Evolutionary conservation across 2,113 vertebrate genomes (phyloP).

Genomic region (Xyliphius kryptos): DNA sequence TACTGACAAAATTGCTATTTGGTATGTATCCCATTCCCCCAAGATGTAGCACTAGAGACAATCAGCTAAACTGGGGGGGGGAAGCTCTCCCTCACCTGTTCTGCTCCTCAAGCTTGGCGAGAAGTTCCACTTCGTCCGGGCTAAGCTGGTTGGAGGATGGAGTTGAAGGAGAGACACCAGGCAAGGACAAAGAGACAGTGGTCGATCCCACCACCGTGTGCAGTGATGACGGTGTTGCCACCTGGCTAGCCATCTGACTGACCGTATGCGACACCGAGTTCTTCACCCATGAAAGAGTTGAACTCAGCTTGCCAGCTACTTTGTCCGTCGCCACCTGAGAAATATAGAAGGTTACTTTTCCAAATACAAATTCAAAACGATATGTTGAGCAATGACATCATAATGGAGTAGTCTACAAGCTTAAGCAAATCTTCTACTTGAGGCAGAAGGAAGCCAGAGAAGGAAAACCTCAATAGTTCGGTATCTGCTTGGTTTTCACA

Average conservation of each 20-base stretch:
- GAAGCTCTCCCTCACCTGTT: slow-evolving; percentile 84
- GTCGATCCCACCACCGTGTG: slow-evolving; percentile 69
- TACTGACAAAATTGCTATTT: too few species aligned
- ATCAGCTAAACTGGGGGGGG: too few species aligned
- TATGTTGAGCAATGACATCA: too few species aligned
- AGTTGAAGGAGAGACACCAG: slow-evolving; percentile 75
- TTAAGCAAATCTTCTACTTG: too few species aligned
- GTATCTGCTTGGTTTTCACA: too few species aligned
- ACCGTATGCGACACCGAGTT: slow-evolving; percentile 92
- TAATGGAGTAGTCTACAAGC: too few species aligned
- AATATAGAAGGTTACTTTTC: too few species aligned
- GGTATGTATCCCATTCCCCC: too few species aligned
- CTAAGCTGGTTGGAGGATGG: slow-evolving; percentile 78
- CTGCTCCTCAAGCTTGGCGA: slow-evolving; percentile 94
- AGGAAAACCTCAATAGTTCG: too few species aligned
- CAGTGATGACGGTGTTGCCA: slow-evolving; percentile 83
- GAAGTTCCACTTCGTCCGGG: slow-evolving; percentile 87
- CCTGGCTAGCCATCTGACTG: slow-evolving; percentile 99
- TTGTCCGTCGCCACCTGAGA: slow-evolving; percentile 99
- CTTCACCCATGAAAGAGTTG: slow-evolving; percentile 99
- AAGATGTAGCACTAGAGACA: too few species aligned
- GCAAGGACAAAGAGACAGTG: slow-evolving; percentile 73
- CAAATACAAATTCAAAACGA: too few species aligned
- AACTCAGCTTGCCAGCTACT: slow-evolving; percentile 96
- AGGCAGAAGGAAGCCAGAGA: too few species aligned